These are phyloP conservation scores for Stenichneumon culpator DNA, from an alignment of 2,888 invertebrate genomes.

Conservation along the genomic window DNA sequence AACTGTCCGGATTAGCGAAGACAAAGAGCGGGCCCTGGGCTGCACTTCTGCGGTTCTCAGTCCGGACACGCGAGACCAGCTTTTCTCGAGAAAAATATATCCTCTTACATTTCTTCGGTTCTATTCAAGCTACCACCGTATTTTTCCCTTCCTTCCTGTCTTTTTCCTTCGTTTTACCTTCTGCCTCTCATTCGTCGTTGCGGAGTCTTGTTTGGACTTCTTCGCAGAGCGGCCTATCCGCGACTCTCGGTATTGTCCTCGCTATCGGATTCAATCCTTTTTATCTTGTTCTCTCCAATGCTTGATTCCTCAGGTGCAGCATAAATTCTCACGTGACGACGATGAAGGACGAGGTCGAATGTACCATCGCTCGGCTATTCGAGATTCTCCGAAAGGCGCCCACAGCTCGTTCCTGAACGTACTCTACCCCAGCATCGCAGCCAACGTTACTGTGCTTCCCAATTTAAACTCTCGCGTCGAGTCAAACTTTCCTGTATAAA, in stretches of 20 bases:
- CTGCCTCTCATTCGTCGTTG: background rate
- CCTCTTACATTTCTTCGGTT: slow-evolving; percentile 22
- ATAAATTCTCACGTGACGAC: slow-evolving; percentile 2
- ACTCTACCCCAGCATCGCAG: slow-evolving; percentile 17
- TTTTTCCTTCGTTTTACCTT: background rate
- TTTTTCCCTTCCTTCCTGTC: background rate
- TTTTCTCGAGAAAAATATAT: slow-evolving; percentile 46
- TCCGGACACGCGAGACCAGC: slow-evolving; percentile 11
- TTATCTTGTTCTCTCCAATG: background rate
- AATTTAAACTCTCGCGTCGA: slow-evolving; percentile 53
- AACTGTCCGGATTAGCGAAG: slow-evolving; percentile 14
- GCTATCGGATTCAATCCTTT: slow-evolving; percentile 37
- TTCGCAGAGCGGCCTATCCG: background rate
- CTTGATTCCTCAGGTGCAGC: background rate
- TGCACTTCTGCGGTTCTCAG: background rate
- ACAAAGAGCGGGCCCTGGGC: background rate
- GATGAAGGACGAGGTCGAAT: background rate
- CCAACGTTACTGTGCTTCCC: slow-evolving; percentile 22
- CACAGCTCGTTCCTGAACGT: slow-evolving; percentile 16
- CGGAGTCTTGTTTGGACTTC: slow-evolving; percentile 1
- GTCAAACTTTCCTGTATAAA: slow-evolving; percentile 61
- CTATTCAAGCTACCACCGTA: background rate
- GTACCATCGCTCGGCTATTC: slow-evolving; percentile 9
- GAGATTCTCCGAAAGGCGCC: slow-evolving; percentile 3
- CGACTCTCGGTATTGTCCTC: background rate